Evolutionary conservation across 2,113 vertebrate species (phyloP).

Genomic region (Conger conger): DNA sequence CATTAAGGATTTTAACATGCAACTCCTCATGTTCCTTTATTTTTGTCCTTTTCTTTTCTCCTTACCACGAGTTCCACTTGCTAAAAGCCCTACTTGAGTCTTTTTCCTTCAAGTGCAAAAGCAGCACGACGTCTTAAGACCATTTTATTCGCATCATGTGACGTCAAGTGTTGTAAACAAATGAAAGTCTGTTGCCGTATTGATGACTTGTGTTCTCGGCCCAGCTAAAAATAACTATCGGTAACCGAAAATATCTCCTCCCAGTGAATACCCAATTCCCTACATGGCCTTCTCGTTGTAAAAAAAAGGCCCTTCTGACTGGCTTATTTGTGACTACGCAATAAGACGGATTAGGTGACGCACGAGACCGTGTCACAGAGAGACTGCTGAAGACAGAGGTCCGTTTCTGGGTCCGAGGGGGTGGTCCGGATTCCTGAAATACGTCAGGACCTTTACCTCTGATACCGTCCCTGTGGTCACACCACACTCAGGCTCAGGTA

Average conservation of each 20-base stretch:
- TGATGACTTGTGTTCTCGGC: neutral
- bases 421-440: neutral
- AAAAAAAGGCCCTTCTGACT: neutral
- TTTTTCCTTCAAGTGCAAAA: too few species aligned
- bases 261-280: neutral
- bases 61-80: too few species aligned
- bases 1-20: too few species aligned
- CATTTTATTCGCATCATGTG: neutral
- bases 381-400: neutral
- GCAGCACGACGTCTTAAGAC: neutral
- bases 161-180: neutral
- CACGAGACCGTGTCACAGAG: neutral
- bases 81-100: too few species aligned
- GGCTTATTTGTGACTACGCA: neutral
- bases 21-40: too few species aligned
- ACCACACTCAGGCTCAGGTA: neutral
- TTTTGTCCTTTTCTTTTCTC: too few species aligned
- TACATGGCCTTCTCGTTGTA: neutral
- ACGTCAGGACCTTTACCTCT: neutral
- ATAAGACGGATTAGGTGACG: neutral
- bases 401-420: neutral
- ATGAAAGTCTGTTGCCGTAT: neutral
- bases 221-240: neutral
- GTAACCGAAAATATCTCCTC: neutral
- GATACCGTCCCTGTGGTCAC: neutral